Evolutionary conservation across 2,797 vertebrate species (phyloP).

Genomic region (Hapalemur alaotrensis): DNA sequence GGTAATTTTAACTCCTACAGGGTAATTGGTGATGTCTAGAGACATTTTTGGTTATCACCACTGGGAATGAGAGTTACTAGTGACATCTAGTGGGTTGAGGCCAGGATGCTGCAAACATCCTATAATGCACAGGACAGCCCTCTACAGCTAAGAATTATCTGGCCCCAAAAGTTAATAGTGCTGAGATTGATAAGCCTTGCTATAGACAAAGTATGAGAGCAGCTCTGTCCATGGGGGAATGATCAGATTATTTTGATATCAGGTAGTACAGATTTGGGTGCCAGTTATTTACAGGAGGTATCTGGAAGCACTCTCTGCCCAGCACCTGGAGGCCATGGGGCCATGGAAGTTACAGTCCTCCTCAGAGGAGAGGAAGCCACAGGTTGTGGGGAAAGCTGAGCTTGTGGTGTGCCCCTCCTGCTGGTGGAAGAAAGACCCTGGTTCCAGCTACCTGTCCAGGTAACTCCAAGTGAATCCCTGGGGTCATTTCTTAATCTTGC

Average conservation of each 20-base stretch:
- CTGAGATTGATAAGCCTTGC: neutral
- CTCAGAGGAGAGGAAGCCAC: neutral
- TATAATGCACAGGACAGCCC: neutral
- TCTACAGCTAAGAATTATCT: neutral
- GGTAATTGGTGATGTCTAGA: neutral
- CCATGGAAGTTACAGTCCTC: neutral
- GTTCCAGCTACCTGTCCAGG: neutral
- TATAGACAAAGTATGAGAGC: neutral
- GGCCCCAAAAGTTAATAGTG: neutral
- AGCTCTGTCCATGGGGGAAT: neutral
- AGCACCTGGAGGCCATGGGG: neutral
- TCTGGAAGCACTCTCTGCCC: neutral
- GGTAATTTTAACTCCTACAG: neutral
- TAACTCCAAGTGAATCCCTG: neutral
- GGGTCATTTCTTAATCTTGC: neutral
- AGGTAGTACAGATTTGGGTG: neutral
- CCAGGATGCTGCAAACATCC: neutral
- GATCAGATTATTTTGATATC: neutral
- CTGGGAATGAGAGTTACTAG: neutral
- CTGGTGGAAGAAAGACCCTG: neutral
- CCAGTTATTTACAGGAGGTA: neutral
- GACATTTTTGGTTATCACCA: neutral
- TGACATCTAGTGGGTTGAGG: neutral
- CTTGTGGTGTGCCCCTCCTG: rapidly evolving
- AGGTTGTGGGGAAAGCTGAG: neutral